These are phyloP conservation scores for Belonocnema kinseyi DNA, from an alignment of 1,140 invertebrate species.

Conservation along the genomic window DNA sequence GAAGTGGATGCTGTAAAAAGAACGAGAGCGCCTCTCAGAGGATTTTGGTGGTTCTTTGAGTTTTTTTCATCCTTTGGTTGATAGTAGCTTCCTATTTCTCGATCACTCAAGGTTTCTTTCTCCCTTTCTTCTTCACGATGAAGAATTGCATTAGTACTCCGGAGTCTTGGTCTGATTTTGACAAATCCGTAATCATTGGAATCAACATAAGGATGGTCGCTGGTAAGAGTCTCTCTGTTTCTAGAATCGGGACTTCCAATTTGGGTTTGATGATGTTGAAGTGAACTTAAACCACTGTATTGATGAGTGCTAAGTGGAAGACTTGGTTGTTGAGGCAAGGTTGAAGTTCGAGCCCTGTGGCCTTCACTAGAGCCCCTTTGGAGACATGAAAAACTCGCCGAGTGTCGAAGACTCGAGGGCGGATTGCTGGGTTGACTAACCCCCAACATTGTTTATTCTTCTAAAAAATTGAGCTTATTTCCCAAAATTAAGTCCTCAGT, in stretches of 20 bases:
- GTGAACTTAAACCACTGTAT: slow-evolving; percentile 48
- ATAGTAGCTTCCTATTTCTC: slow-evolving; percentile 57
- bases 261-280: slow-evolving; percentile 41
- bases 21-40: slow-evolving; percentile 65
- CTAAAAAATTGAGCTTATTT: slow-evolving; percentile 41
- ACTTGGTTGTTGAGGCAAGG: slow-evolving; percentile 70
- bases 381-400: slow-evolving; percentile 76
- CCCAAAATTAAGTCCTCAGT: slow-evolving; percentile 35
- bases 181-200: slow-evolving; percentile 73
- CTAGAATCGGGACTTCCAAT: slow-evolving; percentile 39
- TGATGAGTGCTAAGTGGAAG: slow-evolving; percentile 59
- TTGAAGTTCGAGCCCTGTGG: slow-evolving; percentile 74
- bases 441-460: slow-evolving; percentile 66
- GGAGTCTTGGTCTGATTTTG: slow-evolving; percentile 69
- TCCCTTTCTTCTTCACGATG: slow-evolving; percentile 60
- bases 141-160: slow-evolving; percentile 70
- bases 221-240: slow-evolving; percentile 34
- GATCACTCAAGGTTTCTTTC: slow-evolving; percentile 60
- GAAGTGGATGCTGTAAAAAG: slow-evolving; percentile 71
- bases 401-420: slow-evolving; percentile 74
- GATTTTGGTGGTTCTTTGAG: slow-evolving; percentile 63
- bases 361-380: slow-evolving; percentile 68
- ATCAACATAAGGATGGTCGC: slow-evolving; percentile 44
- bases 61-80: slow-evolving; percentile 44
- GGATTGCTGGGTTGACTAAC: slow-evolving; percentile 73